phyloP scores from a whole-genome alignment of 2,113 vertebrate genomes.

The Neofelis nebulosa region DNA sequence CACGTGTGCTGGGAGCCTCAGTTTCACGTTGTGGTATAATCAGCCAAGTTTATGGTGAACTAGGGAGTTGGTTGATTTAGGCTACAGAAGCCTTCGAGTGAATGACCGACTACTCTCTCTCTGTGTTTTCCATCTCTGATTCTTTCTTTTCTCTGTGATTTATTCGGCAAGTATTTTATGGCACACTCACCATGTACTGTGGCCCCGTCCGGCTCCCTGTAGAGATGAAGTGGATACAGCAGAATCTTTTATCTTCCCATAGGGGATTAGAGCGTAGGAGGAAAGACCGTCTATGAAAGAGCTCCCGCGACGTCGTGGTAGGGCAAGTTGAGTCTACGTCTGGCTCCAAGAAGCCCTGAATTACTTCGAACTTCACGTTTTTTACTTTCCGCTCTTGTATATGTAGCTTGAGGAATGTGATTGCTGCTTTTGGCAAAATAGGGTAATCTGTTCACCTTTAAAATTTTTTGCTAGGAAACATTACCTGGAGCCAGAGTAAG shows the following conservation, averaged over 20 bases:
- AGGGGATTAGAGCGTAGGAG: background rate
- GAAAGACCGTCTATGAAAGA: background rate
- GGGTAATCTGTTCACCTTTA: background rate
- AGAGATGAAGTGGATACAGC: background rate
- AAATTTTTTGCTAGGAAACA: slow-evolving; percentile 85
- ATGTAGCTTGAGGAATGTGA: background rate
- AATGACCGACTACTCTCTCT: background rate
- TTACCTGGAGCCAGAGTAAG: slow-evolving; percentile 94
- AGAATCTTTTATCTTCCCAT: background rate
- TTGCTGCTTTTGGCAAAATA: background rate
- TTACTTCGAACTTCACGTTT: background rate
- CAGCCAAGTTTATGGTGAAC: background rate
- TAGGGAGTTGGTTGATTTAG: background rate
- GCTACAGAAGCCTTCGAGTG: background rate
- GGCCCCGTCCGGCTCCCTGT: background rate
- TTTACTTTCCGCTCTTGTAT: background rate
- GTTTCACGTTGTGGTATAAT: background rate
- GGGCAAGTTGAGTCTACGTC: background rate
- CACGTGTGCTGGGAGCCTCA: background rate
- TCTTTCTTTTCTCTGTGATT: background rate
- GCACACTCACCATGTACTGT: background rate
- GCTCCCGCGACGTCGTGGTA: background rate
- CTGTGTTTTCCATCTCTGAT: background rate
- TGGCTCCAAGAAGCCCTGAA: background rate
- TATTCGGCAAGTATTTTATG: background rate